A percentile compares a stretch with the other conserved stretches of the same genome.
phyloP scores from a whole-genome alignment of 2,113 vertebrate species.

The Malaclemys terrapin region DNA sequence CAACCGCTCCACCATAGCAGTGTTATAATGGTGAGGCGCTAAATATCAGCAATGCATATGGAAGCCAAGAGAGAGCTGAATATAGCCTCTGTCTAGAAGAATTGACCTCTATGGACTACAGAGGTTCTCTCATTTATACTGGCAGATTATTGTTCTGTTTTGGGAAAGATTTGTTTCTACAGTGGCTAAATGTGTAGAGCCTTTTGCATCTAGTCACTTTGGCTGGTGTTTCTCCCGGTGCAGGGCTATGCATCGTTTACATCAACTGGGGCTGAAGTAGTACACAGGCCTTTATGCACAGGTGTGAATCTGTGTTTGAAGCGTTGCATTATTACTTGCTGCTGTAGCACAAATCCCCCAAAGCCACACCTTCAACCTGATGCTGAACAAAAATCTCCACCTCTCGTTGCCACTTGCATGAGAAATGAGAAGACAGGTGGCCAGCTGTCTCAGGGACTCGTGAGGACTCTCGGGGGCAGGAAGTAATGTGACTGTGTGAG shows the following conservation, averaged over 20 bases:
- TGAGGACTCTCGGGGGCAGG: background rate
- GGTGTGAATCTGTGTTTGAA: background rate
- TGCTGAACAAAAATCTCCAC: background rate
- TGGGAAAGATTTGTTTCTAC: background rate
- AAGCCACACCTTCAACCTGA: background rate
- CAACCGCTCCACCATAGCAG: background rate
- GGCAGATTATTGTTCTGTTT: background rate
- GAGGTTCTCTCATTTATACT: background rate
- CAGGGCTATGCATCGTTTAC: background rate
- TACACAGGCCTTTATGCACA: accelerated
- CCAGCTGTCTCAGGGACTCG: accelerated
- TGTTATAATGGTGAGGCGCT: background rate
- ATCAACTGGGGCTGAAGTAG: background rate
- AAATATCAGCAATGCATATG: accelerated
- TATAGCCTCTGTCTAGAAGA: accelerated
- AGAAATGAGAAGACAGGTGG: background rate
- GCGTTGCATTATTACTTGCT: accelerated
- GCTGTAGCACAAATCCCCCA: background rate
- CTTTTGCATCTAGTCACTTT: background rate
- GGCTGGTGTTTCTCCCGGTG: background rate
- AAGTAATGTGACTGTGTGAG: background rate
- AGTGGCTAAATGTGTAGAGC: background rate
- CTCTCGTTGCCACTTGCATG: background rate
- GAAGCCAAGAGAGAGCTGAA: accelerated
- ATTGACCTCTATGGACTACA: accelerated